Evolutionary conservation across 2,888 invertebrate genomes (phyloP), one percentile per base, ranked within the genome.

Genomic region (Atherix ibis): DNA sequence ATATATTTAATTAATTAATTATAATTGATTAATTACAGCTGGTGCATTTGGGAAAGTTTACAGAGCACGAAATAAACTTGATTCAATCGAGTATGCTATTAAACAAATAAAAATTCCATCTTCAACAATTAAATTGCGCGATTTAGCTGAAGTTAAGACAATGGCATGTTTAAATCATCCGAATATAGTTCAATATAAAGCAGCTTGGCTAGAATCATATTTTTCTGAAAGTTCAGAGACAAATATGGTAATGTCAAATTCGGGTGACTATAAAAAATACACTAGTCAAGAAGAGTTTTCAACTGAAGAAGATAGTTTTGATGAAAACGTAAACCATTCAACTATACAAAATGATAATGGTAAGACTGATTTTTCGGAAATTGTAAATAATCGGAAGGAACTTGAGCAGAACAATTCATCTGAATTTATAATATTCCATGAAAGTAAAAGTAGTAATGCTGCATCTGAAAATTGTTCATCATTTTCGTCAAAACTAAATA

Each of bases 151-250:
- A 66, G 84, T 83, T 1, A 80, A 81, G 59, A 79, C 80, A 3
- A 69, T 84, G 43, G 83, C 85, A 0, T 73, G 72, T 48, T 60
- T 84, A 17, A 76, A 79, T 49, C 84, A 84, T 60, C 68, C 73
- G 0, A 82, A 84, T 52, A 78, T 85, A 41, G 81, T 85, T 4
- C 73, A 79, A 15, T 85, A 84, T 49, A 83, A 84, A 62, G 76
- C 76, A 1, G 83, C 84, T 1, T 85, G 85, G 85, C 57, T 84
- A 18, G 84, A 84, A 55, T 68, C 72, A 0, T 62, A 68, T 57
- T 63, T 72, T 40, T 66, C 68, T 41, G 64, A 64, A 15, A 31
- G 27, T 22, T 22, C 22, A 6, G 22, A 22, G 22, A 8, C 6
- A 8, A 22, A 22, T 8, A 22, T 10, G 22, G 22, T 8, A 10